A percentile compares a stretch with the other conserved stretches of the same genome.
Evolutionary conservation across 2,888 invertebrate species (phyloP).

Genomic region (Luperina nickerlii): DNA sequence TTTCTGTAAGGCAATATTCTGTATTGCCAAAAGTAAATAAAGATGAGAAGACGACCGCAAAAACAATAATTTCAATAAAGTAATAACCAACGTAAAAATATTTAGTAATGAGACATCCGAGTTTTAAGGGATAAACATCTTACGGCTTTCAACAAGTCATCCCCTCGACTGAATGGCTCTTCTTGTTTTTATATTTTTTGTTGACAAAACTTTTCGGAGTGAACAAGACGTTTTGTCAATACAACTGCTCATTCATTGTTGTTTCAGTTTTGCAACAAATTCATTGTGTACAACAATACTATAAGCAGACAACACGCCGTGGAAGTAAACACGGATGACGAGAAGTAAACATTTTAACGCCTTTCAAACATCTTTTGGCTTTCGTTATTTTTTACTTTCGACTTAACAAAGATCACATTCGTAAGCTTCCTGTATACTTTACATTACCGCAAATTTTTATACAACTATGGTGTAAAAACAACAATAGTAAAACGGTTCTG

Average conservation of each 20-base stretch:
- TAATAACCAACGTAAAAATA: conserved; percentile 51
- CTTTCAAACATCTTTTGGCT: conserved; percentile 41
- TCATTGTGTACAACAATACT: conserved; percentile 53
- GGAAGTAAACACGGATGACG: conserved; percentile 55
- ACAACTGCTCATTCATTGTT: conserved; percentile 53
- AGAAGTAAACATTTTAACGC: conserved; percentile 58
- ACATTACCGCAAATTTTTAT: conserved; percentile 35
- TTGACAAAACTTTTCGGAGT: conserved; percentile 43
- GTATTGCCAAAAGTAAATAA: conserved; percentile 27
- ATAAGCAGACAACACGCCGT: conserved; percentile 39
- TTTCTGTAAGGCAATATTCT: conserved; percentile 25
- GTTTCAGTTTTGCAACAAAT: conserved; percentile 62
- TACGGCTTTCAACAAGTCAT: conserved; percentile 51
- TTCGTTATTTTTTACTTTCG: conserved; percentile 56
- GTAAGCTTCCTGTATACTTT: conserved; percentile 40
- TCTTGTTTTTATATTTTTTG: conserved; percentile 37
- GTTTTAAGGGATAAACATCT: conserved; percentile 47
- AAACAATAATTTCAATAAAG: conserved; percentile 39
- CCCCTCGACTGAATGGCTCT: conserved; percentile 29
- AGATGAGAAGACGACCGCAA: conserved; percentile 7
- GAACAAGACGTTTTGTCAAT: conserved; percentile 54
- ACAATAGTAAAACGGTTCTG: conserved; percentile 37
- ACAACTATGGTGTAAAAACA: conserved; percentile 46
- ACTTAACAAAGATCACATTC: conserved; percentile 58
- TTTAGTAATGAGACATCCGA: conserved; percentile 44